These are phyloP conservation scores for Axis porcinus DNA, from an alignment of 2,113 vertebrate species.

Conservation along the genomic window DNA sequence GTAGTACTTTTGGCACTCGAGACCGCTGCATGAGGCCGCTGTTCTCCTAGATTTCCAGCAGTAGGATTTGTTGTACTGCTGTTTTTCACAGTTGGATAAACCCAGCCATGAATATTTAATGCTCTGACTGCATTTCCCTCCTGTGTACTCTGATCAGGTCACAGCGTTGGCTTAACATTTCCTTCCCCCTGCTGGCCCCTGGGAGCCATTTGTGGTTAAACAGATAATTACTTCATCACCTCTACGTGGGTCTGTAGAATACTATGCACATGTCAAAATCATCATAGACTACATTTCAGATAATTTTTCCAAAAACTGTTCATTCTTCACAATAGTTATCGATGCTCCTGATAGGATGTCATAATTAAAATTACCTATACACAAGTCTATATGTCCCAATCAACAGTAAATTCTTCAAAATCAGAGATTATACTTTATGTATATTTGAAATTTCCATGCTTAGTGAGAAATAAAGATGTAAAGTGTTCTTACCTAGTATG, in stretches of 20 bases:
- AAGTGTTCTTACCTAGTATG: background rate
- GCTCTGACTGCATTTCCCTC: background rate
- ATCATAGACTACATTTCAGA: background rate
- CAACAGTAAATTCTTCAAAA: background rate
- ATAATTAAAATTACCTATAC: background rate
- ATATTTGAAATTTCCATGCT: background rate
- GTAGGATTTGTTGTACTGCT: background rate
- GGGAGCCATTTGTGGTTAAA: background rate
- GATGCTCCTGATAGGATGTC: background rate
- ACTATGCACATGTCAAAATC: background rate
- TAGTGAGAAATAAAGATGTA: background rate
- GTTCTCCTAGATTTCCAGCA: background rate
- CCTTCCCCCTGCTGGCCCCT: background rate
- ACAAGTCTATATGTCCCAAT: background rate
- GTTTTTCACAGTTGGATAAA: background rate
- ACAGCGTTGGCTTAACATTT: background rate
- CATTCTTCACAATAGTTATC: background rate
- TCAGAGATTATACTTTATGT: background rate
- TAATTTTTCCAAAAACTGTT: background rate
- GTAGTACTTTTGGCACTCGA: accelerated
- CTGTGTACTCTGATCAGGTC: background rate
- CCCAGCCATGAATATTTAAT: background rate
- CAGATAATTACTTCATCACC: background rate
- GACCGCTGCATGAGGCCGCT: background rate
- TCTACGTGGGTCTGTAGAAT: background rate